Percentiles rank a stretch among this genome's conserved stretches.
Evolutionary conservation across 2,888 invertebrate genomes (phyloP).

Genomic region (Ethmia dodecea): DNA sequence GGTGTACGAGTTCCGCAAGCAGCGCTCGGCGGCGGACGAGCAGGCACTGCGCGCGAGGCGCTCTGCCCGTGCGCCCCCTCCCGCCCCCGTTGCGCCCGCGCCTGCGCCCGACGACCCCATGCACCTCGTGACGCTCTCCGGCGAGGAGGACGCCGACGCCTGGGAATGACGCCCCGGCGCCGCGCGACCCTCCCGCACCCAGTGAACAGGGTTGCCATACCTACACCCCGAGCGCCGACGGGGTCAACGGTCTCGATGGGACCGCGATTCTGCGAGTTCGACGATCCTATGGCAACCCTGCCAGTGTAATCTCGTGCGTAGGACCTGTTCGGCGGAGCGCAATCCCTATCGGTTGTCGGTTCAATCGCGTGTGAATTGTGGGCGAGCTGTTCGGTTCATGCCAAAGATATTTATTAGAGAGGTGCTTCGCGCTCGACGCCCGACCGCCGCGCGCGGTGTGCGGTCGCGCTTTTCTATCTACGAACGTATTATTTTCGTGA

Average conservation of each 20-base stretch:
- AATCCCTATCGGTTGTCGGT: constrained; percentile 47
- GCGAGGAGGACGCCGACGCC: constrained; percentile 54
- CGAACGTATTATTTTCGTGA: constrained; percentile 47
- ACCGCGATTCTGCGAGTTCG: neutral
- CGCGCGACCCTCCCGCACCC: constrained; percentile 29
- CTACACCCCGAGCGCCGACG: neutral
- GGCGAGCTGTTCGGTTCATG: constrained; percentile 70
- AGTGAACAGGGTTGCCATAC: constrained; percentile 18
- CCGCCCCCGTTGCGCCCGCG: constrained; percentile 22
- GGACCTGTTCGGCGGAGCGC: constrained; percentile 43
- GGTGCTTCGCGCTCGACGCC: constrained; percentile 37
- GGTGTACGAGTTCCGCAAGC: constrained; percentile 94
- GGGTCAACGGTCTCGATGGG: neutral
- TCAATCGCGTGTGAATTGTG: constrained; percentile 59
- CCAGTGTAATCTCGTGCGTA: constrained; percentile 15
- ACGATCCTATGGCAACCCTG: constrained; percentile 10
- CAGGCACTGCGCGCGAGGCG: constrained; percentile 58
- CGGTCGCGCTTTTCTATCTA: constrained; percentile 25
- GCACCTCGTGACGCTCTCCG: constrained; percentile 59
- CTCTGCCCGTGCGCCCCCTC: constrained; percentile 23
- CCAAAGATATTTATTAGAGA: constrained; percentile 72
- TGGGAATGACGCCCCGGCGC: constrained; percentile 54
- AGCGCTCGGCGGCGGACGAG: constrained; percentile 84
- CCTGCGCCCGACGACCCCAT: constrained; percentile 27
- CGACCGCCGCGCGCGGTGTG: constrained; percentile 32